Evolutionary conservation across 2,888 invertebrate species (phyloP), one percentile per base, ranked within the genome.

Genomic region (Lypha dubia): DNA sequence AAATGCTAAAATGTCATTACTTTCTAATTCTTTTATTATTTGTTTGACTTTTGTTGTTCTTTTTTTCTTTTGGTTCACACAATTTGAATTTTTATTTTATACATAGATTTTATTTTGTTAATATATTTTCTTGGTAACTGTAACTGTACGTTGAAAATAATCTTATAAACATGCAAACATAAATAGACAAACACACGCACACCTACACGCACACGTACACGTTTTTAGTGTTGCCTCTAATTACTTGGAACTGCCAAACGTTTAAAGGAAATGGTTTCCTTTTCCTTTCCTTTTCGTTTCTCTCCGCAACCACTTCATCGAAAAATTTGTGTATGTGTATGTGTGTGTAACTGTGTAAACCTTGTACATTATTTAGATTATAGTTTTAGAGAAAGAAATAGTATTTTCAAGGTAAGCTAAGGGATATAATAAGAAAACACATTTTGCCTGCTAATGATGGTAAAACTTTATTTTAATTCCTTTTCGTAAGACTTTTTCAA

Each of bases 371-470:
- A 79, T 68, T 74, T 65, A 62, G 56, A 68, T 79, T 74, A 63
- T 58, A 77, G 71, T 58, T 81, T 44, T 60, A 41, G 60, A 38
- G 32, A 51, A 51, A 62, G 74, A 73, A n/a, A n/a, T n/a, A n/a
- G 67, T 70, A 71, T 75, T 85, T 85, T 79, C 85, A 85, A 82
- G 85, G 85, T 79, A 65, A 83, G 63, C 63, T 22, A 49, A 51
- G 70, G 74, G 68, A 74, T 41, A 65, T 79, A 79, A 83, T 79
- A 79, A 83, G 79, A 70, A 74, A 79, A 82, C 75, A 82, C 82
- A 79, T 74, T 85, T 79, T 71, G 85, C 75, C 60, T 85, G 79
- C 82, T 85, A 79, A 85, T 85, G 79, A 82, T 79, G 79, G 51
- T 15, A 79, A 70, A 81, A 81, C 77, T 77, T 79, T 81, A 77